A percentile compares a stretch with the other conserved stretches of the same genome.
Conservation (phyloP, 2,113 vertebrate species). For the Clarias magur region DNA sequence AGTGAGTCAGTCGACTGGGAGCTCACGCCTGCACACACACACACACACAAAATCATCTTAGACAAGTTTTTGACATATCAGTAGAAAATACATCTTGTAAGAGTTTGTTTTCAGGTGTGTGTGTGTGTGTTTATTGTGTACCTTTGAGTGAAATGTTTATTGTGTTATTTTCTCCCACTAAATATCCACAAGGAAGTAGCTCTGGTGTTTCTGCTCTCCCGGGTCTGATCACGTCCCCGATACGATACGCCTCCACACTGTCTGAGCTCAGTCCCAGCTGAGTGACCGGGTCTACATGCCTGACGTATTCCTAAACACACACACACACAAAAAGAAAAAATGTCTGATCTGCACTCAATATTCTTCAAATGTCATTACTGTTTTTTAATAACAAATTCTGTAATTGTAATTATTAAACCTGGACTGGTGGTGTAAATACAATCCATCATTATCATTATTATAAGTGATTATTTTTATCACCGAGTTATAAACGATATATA, state of each 20-base stretch:
- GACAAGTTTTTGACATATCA: background rate
- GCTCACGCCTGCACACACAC: conserved; percentile 72
- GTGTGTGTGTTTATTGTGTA: conserved; percentile 56
- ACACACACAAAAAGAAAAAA: background rate
- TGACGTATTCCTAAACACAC: conserved; percentile 85
- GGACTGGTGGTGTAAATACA: background rate
- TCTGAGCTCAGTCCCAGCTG: conserved; percentile 92
- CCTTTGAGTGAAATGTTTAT: conserved; percentile 92
- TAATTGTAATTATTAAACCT: background rate
- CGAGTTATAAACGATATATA: too few species aligned
- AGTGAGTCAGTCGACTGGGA: conserved; percentile 86
- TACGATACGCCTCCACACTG: conserved; percentile 92
- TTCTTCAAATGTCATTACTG: background rate
- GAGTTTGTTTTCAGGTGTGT: background rate
- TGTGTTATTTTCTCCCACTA: conserved; percentile 93
- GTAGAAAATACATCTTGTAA: background rate
- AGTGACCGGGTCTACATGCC: conserved; percentile 87
- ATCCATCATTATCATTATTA: background rate
- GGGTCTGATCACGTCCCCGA: conserved; percentile 86
- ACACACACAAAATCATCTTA: conserved; percentile 24
- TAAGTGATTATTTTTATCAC: too few species aligned
- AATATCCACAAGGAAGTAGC: conserved; percentile 93
- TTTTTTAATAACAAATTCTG: background rate
- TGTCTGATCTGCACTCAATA: background rate
- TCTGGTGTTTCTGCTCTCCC: conserved; percentile 80